These are phyloP conservation scores for Penaeus vannamei DNA, from an alignment of 1,140 invertebrate species.

Conservation along the genomic window DNA sequence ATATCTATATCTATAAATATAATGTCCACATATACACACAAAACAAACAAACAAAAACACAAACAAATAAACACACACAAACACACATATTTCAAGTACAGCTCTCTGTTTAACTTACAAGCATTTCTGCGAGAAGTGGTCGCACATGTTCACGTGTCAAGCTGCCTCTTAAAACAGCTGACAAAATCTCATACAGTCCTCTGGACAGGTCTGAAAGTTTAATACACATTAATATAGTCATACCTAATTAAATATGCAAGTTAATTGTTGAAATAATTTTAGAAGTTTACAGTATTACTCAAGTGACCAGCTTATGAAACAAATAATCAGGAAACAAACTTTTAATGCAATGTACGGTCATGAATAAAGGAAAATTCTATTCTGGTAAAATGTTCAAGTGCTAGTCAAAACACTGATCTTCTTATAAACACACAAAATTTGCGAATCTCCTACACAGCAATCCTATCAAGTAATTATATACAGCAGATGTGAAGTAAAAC, in stretches of 20 bases:
- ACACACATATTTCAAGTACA: slow-evolving; percentile 60
- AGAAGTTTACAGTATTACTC: no score
- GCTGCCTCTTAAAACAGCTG: slow-evolving; percentile 79
- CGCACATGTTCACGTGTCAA: slow-evolving; percentile 82
- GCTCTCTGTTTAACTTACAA: slow-evolving; percentile 75
- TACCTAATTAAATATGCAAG: neutral
- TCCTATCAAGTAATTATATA: no score
- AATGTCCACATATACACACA: no score
- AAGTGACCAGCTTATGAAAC: no score
- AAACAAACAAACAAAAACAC: neutral
- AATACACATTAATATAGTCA: slow-evolving; percentile 65
- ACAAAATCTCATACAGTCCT: slow-evolving; percentile 77
- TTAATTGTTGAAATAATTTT: no score
- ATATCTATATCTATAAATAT: neutral
- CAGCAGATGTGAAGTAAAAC: neutral
- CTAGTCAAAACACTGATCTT: no score
- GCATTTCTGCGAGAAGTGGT: slow-evolving; percentile 79
- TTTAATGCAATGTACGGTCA: neutral
- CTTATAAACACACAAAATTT: no score
- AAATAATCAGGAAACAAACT: no score
- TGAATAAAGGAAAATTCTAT: neutral
- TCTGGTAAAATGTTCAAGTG: no score
- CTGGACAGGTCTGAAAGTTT: slow-evolving; percentile 74
- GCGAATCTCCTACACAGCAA: no score
- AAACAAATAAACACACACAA: neutral